These are phyloP conservation scores for Pseudopodoces humilis DNA, from an alignment of 2,113 vertebrate genomes.

Conservation along the genomic window DNA sequence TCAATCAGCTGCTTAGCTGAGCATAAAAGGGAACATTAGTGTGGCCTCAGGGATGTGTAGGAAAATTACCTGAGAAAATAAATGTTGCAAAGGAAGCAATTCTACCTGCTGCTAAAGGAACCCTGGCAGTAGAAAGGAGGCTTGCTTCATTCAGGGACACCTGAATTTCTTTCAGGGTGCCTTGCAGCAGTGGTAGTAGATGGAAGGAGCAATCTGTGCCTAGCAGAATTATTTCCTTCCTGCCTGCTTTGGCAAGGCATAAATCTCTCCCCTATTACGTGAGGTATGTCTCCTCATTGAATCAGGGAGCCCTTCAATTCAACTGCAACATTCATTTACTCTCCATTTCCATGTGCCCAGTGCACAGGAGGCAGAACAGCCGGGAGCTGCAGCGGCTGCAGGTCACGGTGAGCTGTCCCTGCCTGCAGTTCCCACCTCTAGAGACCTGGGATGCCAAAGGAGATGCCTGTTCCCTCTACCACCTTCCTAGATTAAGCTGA, in stretches of 20 bases:
- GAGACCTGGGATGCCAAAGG: too few species aligned
- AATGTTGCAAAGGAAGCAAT: conserved; percentile 10
- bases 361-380: background rate
- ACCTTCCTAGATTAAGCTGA: background rate
- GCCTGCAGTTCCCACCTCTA: background rate
- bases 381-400: accelerated
- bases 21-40: background rate
- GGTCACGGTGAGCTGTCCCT: accelerated
- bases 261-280: background rate
- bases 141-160: background rate
- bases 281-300: background rate
- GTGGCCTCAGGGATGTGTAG: background rate
- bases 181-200: background rate
- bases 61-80: conserved; percentile 43
- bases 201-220: background rate
- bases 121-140: background rate
- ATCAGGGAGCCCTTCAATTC: background rate
- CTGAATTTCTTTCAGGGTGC: background rate
- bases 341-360: background rate
- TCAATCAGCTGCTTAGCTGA: conserved; percentile 31
- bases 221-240: background rate
- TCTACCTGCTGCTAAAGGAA: background rate
- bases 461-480: too few species aligned
- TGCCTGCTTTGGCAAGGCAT: background rate
- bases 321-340: background rate